phyloP scores from a whole-genome alignment of 2,113 vertebrate genomes.

The Glaucidium brasilianum region DNA sequence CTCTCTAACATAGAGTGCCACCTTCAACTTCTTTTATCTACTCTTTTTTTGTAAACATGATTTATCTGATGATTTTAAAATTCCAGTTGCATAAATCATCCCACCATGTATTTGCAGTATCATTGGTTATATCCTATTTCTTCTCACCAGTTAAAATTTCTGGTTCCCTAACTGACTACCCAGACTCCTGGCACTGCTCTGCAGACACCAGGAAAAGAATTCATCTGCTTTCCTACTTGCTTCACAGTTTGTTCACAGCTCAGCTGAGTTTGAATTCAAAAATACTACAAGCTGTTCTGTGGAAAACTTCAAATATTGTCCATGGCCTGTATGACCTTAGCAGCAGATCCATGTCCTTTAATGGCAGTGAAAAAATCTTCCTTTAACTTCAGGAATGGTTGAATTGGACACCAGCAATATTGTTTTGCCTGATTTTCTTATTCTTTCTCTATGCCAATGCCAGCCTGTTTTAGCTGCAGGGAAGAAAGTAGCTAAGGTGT shows the following conservation, averaged over 20 bases:
- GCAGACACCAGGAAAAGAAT: background rate
- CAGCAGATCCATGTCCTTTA: background rate
- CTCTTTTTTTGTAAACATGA: background rate
- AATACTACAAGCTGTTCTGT: background rate
- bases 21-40: background rate
- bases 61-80: background rate
- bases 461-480: background rate
- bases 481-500: background rate
- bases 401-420: constrained; percentile 2
- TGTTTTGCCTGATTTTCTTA: background rate
- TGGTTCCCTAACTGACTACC: background rate
- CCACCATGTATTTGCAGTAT: background rate
- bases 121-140: background rate
- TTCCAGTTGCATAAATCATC: background rate
- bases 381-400: constrained; percentile 11
- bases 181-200: background rate
- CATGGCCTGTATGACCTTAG: background rate
- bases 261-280: constrained; percentile 5
- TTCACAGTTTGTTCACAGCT: constrained; percentile 7
- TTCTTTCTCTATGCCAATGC: background rate
- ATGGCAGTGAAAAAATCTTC: constrained; percentile 4
- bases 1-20: background rate
- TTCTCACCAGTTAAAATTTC: background rate
- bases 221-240: background rate
- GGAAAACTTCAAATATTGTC: constrained; percentile 25